Evolutionary conservation across 2,797 vertebrate genomes (phyloP).

Genomic region (Sciaenops ocellatus): DNA sequence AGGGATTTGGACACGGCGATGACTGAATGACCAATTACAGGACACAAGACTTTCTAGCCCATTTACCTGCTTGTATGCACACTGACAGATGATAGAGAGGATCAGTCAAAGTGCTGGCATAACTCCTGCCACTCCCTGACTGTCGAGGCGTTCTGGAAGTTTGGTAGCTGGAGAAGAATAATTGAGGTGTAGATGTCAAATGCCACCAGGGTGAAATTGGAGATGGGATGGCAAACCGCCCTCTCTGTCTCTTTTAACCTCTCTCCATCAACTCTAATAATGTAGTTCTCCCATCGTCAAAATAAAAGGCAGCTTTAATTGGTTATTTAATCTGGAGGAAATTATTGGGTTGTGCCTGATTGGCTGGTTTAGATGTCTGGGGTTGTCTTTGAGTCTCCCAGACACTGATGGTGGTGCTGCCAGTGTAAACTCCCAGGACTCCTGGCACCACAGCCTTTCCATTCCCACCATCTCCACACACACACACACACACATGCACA

Average conservation of each 20-base stretch:
- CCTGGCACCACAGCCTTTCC: constrained; percentile 47
- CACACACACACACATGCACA: constrained; percentile 19
- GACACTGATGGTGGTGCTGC: constrained; percentile 38
- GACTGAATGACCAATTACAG: constrained; percentile 69
- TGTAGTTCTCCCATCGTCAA: neutral
- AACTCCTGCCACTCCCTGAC: constrained; percentile 1
- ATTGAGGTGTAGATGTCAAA: constrained; percentile 25
- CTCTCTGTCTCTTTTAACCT: neutral
- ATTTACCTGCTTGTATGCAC: constrained; percentile 57
- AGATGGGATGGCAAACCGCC: constrained; percentile 2
- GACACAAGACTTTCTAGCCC: constrained; percentile 53
- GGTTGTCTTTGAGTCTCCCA: constrained; percentile 22
- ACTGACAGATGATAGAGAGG: constrained; percentile 42
- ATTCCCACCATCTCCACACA: constrained; percentile 45
- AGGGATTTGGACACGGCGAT: constrained; percentile 52
- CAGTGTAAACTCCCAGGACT: constrained; percentile 55
- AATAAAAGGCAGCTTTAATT: constrained; percentile 14
- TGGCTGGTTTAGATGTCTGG: constrained; percentile 25
- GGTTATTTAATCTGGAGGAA: constrained; percentile 26
- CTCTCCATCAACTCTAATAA: neutral
- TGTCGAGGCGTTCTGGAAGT: constrained; percentile 1
- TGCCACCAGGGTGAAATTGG: neutral
- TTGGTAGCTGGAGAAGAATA: constrained; percentile 13
- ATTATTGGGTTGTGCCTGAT: constrained; percentile 5
- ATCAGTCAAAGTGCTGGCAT: constrained; percentile 23